Base-by-base conservation (phyloP, 2,113 vertebrate species). In the Perca fluviatilis region DNA sequence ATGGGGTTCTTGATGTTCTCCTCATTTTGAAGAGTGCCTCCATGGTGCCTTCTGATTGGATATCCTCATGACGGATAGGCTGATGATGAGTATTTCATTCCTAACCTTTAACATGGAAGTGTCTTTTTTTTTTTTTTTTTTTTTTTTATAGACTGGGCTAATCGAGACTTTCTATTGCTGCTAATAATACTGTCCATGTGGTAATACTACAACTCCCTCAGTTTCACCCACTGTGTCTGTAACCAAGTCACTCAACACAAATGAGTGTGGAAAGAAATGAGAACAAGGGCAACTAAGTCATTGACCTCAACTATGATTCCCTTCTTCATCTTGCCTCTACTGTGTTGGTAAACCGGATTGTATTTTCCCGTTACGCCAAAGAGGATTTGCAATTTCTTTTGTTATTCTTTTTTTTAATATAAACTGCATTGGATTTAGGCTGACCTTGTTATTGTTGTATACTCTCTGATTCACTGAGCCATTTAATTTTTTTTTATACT, bases 321-420 rank as follows among this genome's bases (percentile, higher is more conserved):
- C 61, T 71, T 65, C 80, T 80, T 83, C 83, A 53, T 71, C 78
- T 79, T 91, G 90, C 89, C 87, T 92, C 91, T 57, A 88, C 65
- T 84, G 78, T 62, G 64, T 73, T 66, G 78, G 78, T 82, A 80
- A 89, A 88, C 86, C 25, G 47, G 80, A 82, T 70, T 77, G 79
- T 83, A 71, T 77, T 89, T 88, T 83, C 79, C 84, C 51, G 76
- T 70, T 79, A 77, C 19, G 85, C 91, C 91, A 93, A 92, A 92
- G 91, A 93, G 57, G 69, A 85, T 67, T 77, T 71, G 27, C 77
- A 71, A 56, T 49, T 43, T 43, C 40, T 43, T 43, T 54, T 23
- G 27, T 78, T 69, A 51, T 16, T 58, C 65, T 43, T 60, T 23
- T 36, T 72, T 69, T 56, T 14, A 54, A 65, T 66, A 72, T 58